A percentile compares a stretch with the other conserved stretches of the same genome.
Evolutionary conservation across 1,140 invertebrate species (phyloP).

Genomic region (Wasmannia auropunctata): DNA sequence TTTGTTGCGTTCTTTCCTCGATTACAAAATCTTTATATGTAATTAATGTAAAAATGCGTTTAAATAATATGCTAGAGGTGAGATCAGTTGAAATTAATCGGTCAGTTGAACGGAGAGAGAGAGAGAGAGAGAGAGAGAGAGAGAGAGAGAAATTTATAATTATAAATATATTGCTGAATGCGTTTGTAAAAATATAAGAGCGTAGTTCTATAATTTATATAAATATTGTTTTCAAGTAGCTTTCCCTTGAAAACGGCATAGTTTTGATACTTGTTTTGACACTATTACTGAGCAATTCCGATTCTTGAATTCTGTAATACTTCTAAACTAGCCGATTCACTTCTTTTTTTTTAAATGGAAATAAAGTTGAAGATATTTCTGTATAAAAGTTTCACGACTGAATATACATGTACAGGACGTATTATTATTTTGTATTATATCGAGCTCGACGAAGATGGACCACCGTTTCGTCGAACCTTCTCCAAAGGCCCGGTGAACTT

Average conservation of each 20-base stretch:
- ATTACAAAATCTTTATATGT: background rate
- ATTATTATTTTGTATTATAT: conserved; percentile 47
- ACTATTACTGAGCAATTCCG: background rate
- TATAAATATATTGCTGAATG: background rate
- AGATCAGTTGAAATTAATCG: background rate
- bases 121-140: background rate
- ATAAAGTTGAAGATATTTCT: conserved; percentile 10
- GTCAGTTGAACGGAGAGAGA: conserved; percentile 5
- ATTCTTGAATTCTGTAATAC: background rate
- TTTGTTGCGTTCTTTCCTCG: background rate
- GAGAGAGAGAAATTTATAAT: background rate
- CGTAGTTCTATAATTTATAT: background rate
- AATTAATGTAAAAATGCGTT: conserved; percentile 14
- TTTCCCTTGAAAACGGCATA: conserved; percentile 5
- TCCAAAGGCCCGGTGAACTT: conserved; percentile 35
- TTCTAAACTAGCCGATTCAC: conserved; percentile 23
- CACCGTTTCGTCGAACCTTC: conserved; percentile 39
- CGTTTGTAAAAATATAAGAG: background rate
- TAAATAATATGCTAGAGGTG: background rate
- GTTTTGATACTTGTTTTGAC: too few relatives aligned
- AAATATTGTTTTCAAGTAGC: background rate
- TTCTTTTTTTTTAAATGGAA: conserved; percentile 13
- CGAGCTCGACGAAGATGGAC: conserved; percentile 14
- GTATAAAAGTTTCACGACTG: conserved; percentile 38
- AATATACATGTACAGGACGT: conserved; percentile 20